phyloP scores from a whole-genome alignment of 1,140 invertebrate species.

The Orchestia grillus region DNA sequence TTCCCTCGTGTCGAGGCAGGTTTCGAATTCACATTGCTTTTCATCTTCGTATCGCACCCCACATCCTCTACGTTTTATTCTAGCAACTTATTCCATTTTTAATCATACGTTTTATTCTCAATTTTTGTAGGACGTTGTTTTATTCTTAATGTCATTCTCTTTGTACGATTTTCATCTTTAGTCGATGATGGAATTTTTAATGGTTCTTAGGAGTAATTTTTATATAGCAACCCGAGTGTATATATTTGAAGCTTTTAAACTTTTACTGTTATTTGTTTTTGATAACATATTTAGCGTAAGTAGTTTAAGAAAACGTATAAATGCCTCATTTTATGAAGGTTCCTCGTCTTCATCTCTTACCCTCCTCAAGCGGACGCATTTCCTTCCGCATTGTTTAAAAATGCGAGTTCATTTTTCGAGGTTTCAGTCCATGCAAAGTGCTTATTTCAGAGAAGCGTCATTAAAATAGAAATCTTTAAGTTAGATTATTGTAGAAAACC shows the following conservation, averaged over 20 bases:
- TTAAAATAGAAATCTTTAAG: too few relatives aligned
- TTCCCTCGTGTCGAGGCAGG: neutral
- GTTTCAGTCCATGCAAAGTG: too few relatives aligned
- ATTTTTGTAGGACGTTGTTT: constrained; percentile 25
- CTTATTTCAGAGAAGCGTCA: too few relatives aligned
- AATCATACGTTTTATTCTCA: neutral
- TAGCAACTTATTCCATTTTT: neutral
- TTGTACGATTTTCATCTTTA: constrained; percentile 24
- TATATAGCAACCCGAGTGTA: constrained; percentile 55
- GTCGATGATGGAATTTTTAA: constrained; percentile 37
- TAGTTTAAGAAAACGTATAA: constrained; percentile 39
- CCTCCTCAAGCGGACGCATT: neutral
- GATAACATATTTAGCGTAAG: constrained; percentile 47
- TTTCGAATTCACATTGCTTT: neutral
- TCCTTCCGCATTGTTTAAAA: neutral
- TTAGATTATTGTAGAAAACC: too few relatives aligned
- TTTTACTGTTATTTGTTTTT: constrained; percentile 57
- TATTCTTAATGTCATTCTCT: constrained; percentile 26
- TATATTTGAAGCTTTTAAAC: constrained; percentile 54
- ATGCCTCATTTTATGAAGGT: constrained; percentile 13
- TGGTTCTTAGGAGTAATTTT: constrained; percentile 55
- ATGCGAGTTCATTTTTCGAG: too few relatives aligned
- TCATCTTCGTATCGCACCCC: neutral
- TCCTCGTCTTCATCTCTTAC: neutral
- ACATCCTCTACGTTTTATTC: neutral